Percentiles rank a stretch among this genome's conserved stretches.
Conservation (phyloP, 2,113 vertebrate genomes). For the Pungitius pungitius region DNA sequence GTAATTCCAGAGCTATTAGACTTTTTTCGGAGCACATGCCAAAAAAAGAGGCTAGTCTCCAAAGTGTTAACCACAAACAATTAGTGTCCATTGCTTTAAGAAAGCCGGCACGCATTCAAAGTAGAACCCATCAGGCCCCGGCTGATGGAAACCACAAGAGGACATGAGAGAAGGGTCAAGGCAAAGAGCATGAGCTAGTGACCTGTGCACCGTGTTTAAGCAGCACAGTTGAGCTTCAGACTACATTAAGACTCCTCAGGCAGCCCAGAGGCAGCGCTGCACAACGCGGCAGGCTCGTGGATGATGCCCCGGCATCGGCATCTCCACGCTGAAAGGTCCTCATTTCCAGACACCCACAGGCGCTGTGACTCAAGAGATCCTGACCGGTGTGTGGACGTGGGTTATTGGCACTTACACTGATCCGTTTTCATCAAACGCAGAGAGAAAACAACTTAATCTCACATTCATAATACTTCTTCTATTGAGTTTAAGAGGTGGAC, state of each 20-base stretch:
- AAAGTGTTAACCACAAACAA: too few species aligned
- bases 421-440: neutral
- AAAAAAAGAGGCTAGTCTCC: too few species aligned
- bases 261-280: slow-evolving; percentile 47
- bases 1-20: too few species aligned
- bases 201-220: slow-evolving; percentile 28
- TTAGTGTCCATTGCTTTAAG: neutral
- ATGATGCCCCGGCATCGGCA: slow-evolving; percentile 7
- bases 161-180: neutral
- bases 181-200: slow-evolving; percentile 45
- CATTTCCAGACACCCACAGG: neutral
- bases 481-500: neutral
- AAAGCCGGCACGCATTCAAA: slow-evolving; percentile 1
- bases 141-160: neutral
- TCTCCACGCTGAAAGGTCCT: slow-evolving; percentile 32
- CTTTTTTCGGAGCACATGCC: too few species aligned
- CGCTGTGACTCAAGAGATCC: slow-evolving; percentile 13
- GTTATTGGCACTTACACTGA: neutral
- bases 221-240: slow-evolving; percentile 43
- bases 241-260: slow-evolving; percentile 49
- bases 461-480: neutral
- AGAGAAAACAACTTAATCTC: neutral
- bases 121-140: slow-evolving; percentile 38
- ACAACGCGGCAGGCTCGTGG: slow-evolving; percentile 46
- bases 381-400: neutral